Evolutionary conservation across 1,140 invertebrate species (phyloP).

Genomic region (Aphis craccivora): DNA sequence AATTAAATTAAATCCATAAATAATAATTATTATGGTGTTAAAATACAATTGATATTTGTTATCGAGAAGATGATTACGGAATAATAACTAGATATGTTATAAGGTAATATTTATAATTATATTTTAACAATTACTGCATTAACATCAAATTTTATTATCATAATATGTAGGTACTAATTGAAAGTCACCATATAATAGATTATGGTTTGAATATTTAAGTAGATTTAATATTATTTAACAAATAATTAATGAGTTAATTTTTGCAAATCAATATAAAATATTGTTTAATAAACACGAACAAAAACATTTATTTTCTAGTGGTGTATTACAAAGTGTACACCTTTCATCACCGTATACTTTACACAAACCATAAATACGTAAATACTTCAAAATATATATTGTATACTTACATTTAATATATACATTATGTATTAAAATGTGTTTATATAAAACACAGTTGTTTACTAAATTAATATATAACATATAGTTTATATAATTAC

Average conservation of each 20-base stretch:
- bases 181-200: background rate
- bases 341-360: no score
- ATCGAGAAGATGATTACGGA: background rate
- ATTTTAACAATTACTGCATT: background rate
- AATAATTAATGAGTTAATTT: background rate
- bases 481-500: no score
- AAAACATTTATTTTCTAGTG: background rate
- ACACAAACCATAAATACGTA: no score
- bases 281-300: background rate
- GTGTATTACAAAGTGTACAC: background rate
- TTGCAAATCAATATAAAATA: background rate
- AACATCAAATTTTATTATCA: background rate
- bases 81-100: no score
- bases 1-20: background rate
- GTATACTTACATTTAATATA: background rate
- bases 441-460: background rate
- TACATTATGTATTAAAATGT: background rate
- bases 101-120: background rate
- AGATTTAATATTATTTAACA: no score
- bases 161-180: no score
- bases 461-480: background rate
- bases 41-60: background rate
- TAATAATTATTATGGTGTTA: background rate
- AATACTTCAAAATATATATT: background rate
- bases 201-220: background rate